Evolutionary conservation across 2,888 invertebrate species (phyloP).

Genomic region (Oxycera nigricornis): DNA sequence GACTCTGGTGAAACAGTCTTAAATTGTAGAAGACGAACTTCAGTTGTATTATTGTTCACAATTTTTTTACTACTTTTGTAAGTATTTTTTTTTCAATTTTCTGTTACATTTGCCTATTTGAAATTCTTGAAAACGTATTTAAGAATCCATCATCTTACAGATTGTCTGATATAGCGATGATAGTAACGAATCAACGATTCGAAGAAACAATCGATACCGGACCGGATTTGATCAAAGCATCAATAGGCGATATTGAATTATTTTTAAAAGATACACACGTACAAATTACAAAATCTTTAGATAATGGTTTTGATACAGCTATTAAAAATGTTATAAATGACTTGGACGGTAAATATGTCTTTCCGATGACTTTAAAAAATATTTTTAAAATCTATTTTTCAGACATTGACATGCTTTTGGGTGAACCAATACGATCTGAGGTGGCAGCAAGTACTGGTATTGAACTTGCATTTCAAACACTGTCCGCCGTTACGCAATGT

Average conservation of each 20-base stretch:
- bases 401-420: constrained; percentile 76
- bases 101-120: not conserved
- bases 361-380: not conserved
- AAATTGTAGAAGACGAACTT: constrained; percentile 57
- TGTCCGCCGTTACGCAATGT: constrained; percentile 77
- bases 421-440: constrained; percentile 78
- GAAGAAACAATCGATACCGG: constrained; percentile 66
- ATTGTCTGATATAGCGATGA: constrained; percentile 66
- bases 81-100: constrained; percentile 44
- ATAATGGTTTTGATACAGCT: constrained; percentile 67
- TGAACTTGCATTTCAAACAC: constrained; percentile 74
- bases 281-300: constrained; percentile 68
- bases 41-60: constrained; percentile 57
- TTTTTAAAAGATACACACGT: constrained; percentile 70
- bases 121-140: not conserved
- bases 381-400: not conserved
- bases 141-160: constrained; percentile 63
- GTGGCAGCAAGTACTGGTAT: constrained; percentile 77
- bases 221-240: constrained; percentile 65
- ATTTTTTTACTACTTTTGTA: constrained; percentile 58
- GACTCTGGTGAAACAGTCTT: constrained; percentile 56
- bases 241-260: constrained; percentile 68
- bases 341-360: constrained; percentile 69
- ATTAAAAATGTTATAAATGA: constrained; percentile 69
- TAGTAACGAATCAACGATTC: constrained; percentile 70